phyloP scores from a whole-genome alignment of 2,888 invertebrate species.

The Acanthopleura granulata region DNA sequence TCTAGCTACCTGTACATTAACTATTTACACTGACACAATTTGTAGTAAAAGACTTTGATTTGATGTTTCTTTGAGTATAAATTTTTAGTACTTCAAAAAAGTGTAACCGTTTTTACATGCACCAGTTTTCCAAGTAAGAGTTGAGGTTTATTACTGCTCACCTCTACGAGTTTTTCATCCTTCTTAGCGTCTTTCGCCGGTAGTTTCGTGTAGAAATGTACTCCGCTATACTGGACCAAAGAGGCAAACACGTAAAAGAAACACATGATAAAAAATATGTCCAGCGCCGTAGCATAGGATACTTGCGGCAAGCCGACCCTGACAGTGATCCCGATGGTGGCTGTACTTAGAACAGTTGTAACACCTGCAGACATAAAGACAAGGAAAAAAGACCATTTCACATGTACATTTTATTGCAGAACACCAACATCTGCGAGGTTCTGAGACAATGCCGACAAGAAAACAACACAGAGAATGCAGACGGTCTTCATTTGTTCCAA shows the following conservation, averaged over 20 bases:
- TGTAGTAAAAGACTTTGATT: no score
- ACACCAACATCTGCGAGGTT: no score
- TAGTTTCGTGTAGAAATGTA: slow-evolving; percentile 67
- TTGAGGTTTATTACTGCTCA: not conserved
- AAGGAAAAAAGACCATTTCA: not conserved
- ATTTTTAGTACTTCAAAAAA: no score
- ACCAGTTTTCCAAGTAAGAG: no score
- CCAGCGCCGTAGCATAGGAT: slow-evolving; percentile 67
- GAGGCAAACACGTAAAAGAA: slow-evolving; percentile 65
- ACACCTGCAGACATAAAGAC: slow-evolving; percentile 79
- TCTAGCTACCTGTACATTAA: no score
- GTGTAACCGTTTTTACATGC: no score
- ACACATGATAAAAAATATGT: slow-evolving; percentile 65
- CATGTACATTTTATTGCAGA: no score
- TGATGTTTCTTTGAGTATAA: no score
- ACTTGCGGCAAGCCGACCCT: slow-evolving; percentile 65
- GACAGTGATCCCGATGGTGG: slow-evolving; percentile 74
- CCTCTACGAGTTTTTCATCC: slow-evolving; percentile 1
- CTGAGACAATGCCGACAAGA: no score
- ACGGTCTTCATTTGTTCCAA: no score
- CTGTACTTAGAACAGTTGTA: slow-evolving; percentile 91
- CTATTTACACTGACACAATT: no score
- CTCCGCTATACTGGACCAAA: slow-evolving; percentile 66
- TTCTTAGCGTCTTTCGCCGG: slow-evolving; percentile 73
- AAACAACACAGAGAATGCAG: no score